Evolutionary conservation across 2,888 invertebrate species (phyloP), one percentile per base, ranked within the genome.

Genomic region (Thera obeliscata): DNA sequence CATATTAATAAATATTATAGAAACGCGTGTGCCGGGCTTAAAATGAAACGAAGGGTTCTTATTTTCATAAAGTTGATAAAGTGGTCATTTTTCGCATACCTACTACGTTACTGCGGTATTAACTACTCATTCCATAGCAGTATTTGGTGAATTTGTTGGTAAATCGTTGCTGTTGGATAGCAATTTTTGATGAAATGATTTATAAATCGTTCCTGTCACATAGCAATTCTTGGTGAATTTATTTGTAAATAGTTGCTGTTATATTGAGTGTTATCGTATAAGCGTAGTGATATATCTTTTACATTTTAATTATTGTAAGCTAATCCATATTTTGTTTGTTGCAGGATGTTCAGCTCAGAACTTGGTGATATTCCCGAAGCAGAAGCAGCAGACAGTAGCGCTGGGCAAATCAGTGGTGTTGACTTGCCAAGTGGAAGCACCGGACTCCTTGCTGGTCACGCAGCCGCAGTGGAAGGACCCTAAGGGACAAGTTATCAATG

Each of bases 401-500:
- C 95, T 97, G 9, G 97, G 97, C 61, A 95, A 96, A 79, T 95
- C 96, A 52, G 94, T 97, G 66, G 95, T 97, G 60, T 91, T 98
- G 73, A 97, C 97, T 4, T 98, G 98, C 85, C 95, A 95, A 76
- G 96, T 97, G 3, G 95, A 94, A 61, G 96, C 96, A 1, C 94
- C 95, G 0, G 95, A 97, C 78, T 94, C 95, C 2, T 90, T 91
- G 6, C 92, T 97, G 50, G 95, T 97, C 64, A 95, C 95, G 43
- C 95, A 97, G 80, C 94, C 97, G 56, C 95, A 96, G 82, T 98
- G 98, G 98, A 94, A 95, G 74, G 97, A 97, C 85, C 96, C 96
- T 56, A 93, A 94, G 71, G 95, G 96, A 80, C 94, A 94, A 72
- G 94, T 95, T 67, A 97, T 97, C 80, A 95, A 96, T 76, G 94